A percentile compares a stretch with the other conserved stretches of the same genome.
Evolutionary conservation across 2,888 invertebrate species (phyloP).

Genomic region (Amorpha juglandis): DNA sequence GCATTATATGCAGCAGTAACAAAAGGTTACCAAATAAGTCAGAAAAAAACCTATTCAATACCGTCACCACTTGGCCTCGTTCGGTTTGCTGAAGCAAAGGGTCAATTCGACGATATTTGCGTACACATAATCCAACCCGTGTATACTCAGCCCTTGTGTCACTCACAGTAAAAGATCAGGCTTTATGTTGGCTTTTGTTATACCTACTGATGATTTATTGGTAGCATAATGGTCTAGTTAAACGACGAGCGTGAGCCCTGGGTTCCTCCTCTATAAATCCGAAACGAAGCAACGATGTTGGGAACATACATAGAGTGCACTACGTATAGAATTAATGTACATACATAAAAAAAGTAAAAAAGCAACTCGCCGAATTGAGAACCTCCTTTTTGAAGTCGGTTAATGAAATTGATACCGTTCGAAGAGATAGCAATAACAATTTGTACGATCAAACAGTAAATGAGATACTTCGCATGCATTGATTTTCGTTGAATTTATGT

Average conservation of each 20-base stretch:
- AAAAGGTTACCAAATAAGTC: background rate
- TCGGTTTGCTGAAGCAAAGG: conserved; percentile 21
- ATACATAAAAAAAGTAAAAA: too few species aligned
- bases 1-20: background rate
- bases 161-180: background rate
- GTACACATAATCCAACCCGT: conserved; percentile 9
- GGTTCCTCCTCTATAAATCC: too few species aligned
- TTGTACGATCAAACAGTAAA: background rate
- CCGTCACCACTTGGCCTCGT: conserved; percentile 9
- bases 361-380: too few species aligned
- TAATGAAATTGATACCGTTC: background rate
- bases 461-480: background rate
- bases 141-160: background rate
- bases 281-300: too few species aligned
- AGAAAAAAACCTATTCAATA: background rate
- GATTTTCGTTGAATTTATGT: background rate
- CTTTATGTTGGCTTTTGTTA: background rate
- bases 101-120: conserved; percentile 16
- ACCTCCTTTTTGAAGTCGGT: too few species aligned
- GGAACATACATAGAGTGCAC: too few species aligned
- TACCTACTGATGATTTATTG: background rate
- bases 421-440: conserved; percentile 1
- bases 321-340: too few species aligned
- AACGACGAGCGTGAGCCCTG: too few species aligned
- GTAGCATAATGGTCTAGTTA: too few species aligned